Conservation (phyloP, 2,797 vertebrate species). For the Chaunax sp. region DNA sequence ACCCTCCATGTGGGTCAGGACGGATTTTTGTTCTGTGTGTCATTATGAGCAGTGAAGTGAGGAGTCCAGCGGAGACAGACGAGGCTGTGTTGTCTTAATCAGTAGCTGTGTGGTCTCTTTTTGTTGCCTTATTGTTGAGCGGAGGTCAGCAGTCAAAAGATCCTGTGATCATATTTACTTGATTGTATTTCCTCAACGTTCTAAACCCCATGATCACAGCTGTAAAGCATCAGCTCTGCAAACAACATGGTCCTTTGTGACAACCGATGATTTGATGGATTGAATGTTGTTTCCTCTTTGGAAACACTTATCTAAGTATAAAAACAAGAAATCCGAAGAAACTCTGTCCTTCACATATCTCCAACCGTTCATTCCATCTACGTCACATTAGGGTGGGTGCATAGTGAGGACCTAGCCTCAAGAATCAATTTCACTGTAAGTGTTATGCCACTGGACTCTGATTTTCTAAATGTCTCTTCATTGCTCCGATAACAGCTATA, state of each 20-base stretch:
- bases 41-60: slow-evolving; percentile 42
- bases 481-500: too few species aligned
- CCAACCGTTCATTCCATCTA: too few species aligned
- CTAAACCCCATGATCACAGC: slow-evolving; percentile 70
- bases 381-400: too few species aligned
- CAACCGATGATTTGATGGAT: slow-evolving; percentile 20
- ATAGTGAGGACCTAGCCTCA: too few species aligned
- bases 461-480: too few species aligned
- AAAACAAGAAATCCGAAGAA: neutral
- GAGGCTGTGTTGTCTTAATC: slow-evolving; percentile 72
- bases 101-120: slow-evolving; percentile 60
- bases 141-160: slow-evolving; percentile 72
- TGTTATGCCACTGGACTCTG: too few species aligned
- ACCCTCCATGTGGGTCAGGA: slow-evolving; percentile 56
- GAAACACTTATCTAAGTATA: neutral
- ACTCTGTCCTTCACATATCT: too few species aligned
- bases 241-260: slow-evolving; percentile 59
- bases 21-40: slow-evolving; percentile 48
- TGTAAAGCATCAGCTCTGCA: slow-evolving; percentile 36
- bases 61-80: slow-evolving; percentile 62
- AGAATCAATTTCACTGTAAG: too few species aligned
- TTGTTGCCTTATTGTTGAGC: slow-evolving; percentile 44
- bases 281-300: slow-evolving; percentile 7
- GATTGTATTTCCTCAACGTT: slow-evolving; percentile 70
- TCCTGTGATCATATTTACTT: slow-evolving; percentile 76